phyloP scores from a whole-genome alignment of 2,113 vertebrate genomes.

The Proteles cristata region DNA sequence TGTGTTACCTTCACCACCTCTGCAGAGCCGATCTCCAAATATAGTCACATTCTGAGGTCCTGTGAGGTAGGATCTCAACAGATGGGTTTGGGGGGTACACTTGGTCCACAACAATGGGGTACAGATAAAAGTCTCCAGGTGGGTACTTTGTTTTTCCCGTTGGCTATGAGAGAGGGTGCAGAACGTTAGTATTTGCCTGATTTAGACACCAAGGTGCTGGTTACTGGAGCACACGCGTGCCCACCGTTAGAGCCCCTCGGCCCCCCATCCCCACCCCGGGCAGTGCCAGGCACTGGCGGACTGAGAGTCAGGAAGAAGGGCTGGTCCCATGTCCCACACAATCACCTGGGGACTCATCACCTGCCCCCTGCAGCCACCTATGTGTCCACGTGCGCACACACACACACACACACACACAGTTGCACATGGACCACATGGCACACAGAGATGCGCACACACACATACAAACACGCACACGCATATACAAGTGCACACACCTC shows the following conservation, averaged over 20 bases:
- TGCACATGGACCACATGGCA: too few relatives aligned
- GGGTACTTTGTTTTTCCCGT: not conserved
- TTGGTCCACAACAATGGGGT: not conserved
- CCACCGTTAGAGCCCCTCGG: accelerated
- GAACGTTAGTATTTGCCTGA: not conserved
- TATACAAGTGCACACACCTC: too few relatives aligned
- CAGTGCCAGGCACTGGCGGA: accelerated
- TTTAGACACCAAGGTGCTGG: not conserved
- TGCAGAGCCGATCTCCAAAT: not conserved
- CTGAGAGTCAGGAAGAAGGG: not conserved
- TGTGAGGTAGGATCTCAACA: not conserved
- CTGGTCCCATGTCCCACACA: not conserved
- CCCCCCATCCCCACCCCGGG: too few relatives aligned
- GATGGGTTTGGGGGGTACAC: too few relatives aligned
- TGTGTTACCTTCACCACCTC: not conserved
- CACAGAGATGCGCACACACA: not conserved
- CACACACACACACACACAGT: too few relatives aligned
- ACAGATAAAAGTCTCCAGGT: not conserved
- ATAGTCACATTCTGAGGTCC: not conserved
- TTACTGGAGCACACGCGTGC: accelerated
- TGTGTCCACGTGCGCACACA: not conserved
- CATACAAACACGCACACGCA: not conserved
- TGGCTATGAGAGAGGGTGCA: not conserved
- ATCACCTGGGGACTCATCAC: not conserved
- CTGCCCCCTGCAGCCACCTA: accelerated